Base-by-base conservation (phyloP, 2,888 invertebrate species). In the Limulus polyphemus region DNA sequence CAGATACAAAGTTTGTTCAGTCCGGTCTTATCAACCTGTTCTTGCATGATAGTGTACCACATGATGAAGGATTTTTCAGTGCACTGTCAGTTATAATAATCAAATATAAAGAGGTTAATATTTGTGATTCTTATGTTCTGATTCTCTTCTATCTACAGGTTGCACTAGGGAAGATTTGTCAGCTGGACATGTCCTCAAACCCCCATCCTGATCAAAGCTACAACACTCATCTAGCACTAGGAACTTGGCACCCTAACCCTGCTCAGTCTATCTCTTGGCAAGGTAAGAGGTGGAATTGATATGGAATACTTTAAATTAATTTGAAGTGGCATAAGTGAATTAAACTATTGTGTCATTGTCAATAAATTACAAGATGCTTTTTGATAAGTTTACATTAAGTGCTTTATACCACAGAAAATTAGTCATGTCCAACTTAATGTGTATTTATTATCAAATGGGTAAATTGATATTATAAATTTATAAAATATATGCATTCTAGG, bases 181-280 rank as follows among this genome's bases (percentile, higher is more conserved):
- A 63, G 49, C 47, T 67, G 0, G 67, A 69, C 46, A 62, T 62
- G 50, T 63, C 63, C 16, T 50, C 62, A 32, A 61, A 65, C 13
- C 54, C 64, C 2, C 64, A 67, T 56, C 62, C 65, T n/a, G 49
- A 59, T 13, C 63, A 65, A 49, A 64, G 64, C 11, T 62, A 52
- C 47, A 66, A 69, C 57, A 68, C 65, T 47, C 68, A 70, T 62
- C 54, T 62, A 16, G 64, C 65, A 13, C 50, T 66, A 17, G 69
- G 69, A 11, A 64, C 62, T 16, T 66, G 64, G 52, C 67, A 67
- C 48, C 70, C 70, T 47, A 67, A 70, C 61, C 69, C 70, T 47
- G 62, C 66, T 14, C 54, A 62, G 52, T 62, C 58, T 64, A 56
- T 64, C 59, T 64, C 58, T 59, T 64, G 70, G 70, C 67, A 65